phyloP scores from a whole-genome alignment of 1,140 invertebrate species.

The Pectinophora gossypiella region DNA sequence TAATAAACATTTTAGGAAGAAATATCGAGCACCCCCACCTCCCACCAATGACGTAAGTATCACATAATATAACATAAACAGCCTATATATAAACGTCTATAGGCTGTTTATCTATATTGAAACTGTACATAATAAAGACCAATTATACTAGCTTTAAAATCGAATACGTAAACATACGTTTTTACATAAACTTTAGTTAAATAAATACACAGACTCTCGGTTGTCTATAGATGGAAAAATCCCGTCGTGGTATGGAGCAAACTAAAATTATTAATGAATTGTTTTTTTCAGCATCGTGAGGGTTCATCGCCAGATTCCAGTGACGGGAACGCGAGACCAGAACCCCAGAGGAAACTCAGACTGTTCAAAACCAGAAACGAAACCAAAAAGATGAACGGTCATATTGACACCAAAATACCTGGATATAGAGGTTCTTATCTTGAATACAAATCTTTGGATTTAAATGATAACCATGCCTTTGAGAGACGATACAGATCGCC shows the following conservation, averaged over 20 bases:
- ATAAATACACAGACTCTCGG: too few relatives aligned
- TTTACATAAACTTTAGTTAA: too few relatives aligned
- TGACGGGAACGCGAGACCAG: slow-evolving; percentile 65
- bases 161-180: too few relatives aligned
- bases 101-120: too few relatives aligned
- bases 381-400: slow-evolving; percentile 75
- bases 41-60: slow-evolving; percentile 50
- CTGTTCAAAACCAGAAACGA: slow-evolving; percentile 85
- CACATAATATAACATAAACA: background rate
- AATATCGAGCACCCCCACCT: slow-evolving; percentile 80
- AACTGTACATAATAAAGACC: too few relatives aligned
- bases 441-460: slow-evolving; percentile 59
- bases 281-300: slow-evolving; percentile 49
- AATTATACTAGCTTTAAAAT: too few relatives aligned
- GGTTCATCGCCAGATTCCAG: slow-evolving; percentile 76
- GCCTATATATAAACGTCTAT: background rate
- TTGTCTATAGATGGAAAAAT: too few relatives aligned
- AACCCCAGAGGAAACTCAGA: slow-evolving; percentile 77
- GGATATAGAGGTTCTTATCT: slow-evolving; percentile 42
- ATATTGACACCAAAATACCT: slow-evolving; percentile 39
- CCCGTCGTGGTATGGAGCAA: too few relatives aligned
- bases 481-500: slow-evolving; percentile 64
- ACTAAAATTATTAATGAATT: too few relatives aligned
- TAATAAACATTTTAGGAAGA: slow-evolving; percentile 77
- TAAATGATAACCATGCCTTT: slow-evolving; percentile 49